Evolutionary conservation across 2,797 vertebrate genomes (phyloP).

Genomic region (Poeciliopsis turneri): DNA sequence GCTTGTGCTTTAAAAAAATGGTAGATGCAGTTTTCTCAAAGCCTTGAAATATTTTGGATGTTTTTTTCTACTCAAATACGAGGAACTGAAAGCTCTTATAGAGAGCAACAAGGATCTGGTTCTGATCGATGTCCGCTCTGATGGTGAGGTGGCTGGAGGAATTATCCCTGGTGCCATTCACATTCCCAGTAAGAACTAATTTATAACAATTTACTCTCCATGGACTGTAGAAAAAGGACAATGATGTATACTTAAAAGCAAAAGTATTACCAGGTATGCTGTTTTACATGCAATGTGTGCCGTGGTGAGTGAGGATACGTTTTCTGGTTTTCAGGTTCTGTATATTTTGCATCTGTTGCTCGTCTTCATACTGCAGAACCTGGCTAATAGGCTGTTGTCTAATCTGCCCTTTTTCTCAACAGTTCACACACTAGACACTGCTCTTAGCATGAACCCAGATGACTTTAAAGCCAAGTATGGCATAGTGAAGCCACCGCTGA

Average conservation of each 20-base stretch:
- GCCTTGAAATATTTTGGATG: neutral
- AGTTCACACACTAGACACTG: neutral
- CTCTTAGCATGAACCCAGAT: neutral
- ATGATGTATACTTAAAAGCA: neutral
- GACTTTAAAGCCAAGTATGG: conserved; percentile 9
- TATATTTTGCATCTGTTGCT: neutral
- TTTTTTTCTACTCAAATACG: neutral
- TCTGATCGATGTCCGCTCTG: conserved; percentile 1
- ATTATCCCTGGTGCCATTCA: conserved; percentile 3
- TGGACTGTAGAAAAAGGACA: neutral
- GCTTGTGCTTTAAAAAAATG: neutral
- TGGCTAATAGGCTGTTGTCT: neutral
- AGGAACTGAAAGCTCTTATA: conserved; percentile 6
- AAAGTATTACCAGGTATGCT: no score
- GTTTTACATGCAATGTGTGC: neutral
- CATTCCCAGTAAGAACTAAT: neutral
- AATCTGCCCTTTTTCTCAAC: neutral
- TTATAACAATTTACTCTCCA: neutral
- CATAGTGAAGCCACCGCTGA: neutral
- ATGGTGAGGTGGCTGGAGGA: neutral
- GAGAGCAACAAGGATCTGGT: neutral
- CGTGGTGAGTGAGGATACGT: no score
- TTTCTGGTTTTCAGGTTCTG: neutral
- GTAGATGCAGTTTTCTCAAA: neutral
- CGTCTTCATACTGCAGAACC: neutral